Evolutionary conservation across 2,797 vertebrate genomes (phyloP), one percentile per base, ranked within the genome.

Genomic region (Urocyon cinereoargenteus): DNA sequence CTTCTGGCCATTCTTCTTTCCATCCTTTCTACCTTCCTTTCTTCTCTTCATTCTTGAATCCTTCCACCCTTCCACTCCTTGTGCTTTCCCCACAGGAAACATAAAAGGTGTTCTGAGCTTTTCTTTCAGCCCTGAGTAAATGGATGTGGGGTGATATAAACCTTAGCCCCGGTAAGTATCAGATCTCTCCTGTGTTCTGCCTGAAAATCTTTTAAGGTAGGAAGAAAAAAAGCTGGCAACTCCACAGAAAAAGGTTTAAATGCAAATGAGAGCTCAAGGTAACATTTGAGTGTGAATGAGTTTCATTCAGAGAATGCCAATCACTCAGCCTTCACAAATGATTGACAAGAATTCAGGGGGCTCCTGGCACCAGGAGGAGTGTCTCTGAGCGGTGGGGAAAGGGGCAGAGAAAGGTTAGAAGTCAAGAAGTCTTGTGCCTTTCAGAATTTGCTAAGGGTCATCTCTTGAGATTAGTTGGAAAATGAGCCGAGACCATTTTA

Each of bases 201-300:
- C 79, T 70, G n/a, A 85, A 94, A 92, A 84, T 93, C 51, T 94
- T 87, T 91, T 45, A 61, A 92, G 31, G 36, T 53, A 88, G 34
- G 15, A 15, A 36, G 78, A 86, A 82, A 88, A 86, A 86, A 75
- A 45, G 40, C 49, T 88, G 55, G 81, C 96, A 98, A 70, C 95
- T 97, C 75, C 24, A 85, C 66, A 78, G 53, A 93, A 81, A 93
- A 97, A 91, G 93, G 91, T 96, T 97, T 98, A 78, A 88, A 96
- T 98, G 98, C 96, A 98, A 97, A 98, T 94, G 66, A 97, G 73
- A 93, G 96, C 86, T 88, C 86, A 97, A 91, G 95, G 96, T 97
- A 97, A 92, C 95, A 94, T 96, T 91, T 91, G 84, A 97, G 97
- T 90, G 86, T 98, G 95, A 97, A 94, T 72, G 93, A 93, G 94